Conservation (phyloP, 2,888 invertebrate species). For the Latrodectus hesperus region DNA sequence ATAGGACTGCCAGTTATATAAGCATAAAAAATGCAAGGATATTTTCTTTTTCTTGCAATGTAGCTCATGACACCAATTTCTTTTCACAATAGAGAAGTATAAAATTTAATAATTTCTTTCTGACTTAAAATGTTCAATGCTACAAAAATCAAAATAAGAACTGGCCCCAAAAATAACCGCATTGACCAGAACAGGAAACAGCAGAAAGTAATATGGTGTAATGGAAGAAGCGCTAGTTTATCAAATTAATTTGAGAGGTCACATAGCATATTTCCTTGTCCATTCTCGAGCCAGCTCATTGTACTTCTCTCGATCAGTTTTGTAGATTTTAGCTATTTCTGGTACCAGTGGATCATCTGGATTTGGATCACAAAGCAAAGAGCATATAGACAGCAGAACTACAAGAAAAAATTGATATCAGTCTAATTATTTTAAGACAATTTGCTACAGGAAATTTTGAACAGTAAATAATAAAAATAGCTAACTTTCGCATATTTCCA, state of each 20-base stretch:
- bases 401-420: not conserved
- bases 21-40: conserved; percentile 59
- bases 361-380: conserved; percentile 99
- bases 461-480: too few relatives aligned
- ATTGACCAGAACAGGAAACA: conserved; percentile 69
- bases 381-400: conserved; percentile 99
- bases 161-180: conserved; percentile 67
- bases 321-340: conserved; percentile 99
- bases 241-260: conserved; percentile 56
- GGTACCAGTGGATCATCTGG: conserved; percentile 99
- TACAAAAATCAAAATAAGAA: conserved; percentile 44
- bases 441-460: too few relatives aligned
- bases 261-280: conserved; percentile 99
- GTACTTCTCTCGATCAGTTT: conserved; percentile 99
- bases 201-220: conserved; percentile 68
- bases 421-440: too few relatives aligned
- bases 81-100: conserved; percentile 31
- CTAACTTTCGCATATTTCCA: too few relatives aligned
- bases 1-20: conserved; percentile 59
- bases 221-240: conserved; percentile 69
- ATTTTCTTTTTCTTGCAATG: conserved; percentile 26
- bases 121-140: conserved; percentile 2
- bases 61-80: conserved; percentile 14
- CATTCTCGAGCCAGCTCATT: conserved; percentile 99
- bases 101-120: conserved; percentile 26